A percentile compares a stretch with the other conserved stretches of the same genome.
These are phyloP conservation scores for Sitta carolinensis DNA, from an alignment of 2,797 vertebrate genomes.

Conservation along the genomic window DNA sequence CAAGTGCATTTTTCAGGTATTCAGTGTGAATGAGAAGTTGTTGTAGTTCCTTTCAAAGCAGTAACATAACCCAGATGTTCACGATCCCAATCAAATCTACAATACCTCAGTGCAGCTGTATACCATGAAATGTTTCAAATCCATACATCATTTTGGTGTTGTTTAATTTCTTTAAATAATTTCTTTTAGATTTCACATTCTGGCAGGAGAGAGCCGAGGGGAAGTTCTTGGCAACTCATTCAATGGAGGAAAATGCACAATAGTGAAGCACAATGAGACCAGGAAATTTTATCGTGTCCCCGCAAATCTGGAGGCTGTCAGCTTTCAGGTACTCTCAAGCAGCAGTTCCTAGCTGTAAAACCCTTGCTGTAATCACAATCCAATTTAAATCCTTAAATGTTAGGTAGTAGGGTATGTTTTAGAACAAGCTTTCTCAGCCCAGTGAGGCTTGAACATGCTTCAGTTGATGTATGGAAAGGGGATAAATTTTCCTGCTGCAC, in stretches of 20 bases:
- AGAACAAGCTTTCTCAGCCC: neutral
- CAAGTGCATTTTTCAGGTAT: neutral
- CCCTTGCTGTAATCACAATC: neutral
- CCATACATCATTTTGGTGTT: neutral
- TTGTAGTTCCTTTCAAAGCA: constrained; percentile 5
- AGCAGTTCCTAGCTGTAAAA: neutral
- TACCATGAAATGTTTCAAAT: neutral
- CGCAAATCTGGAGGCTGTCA: constrained; percentile 83
- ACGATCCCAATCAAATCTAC: neutral
- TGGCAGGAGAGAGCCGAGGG: constrained; percentile 81
- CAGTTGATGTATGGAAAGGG: neutral
- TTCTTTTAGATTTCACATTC: constrained; percentile 83
- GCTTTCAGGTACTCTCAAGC: constrained; percentile 81
- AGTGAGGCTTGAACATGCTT: neutral
- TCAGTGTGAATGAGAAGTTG: neutral
- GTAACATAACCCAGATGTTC: neutral
- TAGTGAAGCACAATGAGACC: constrained; percentile 70
- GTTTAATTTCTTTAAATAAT: constrained; percentile 28
- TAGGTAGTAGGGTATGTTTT: neutral
- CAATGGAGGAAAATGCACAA: constrained; percentile 81
- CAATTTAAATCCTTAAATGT: neutral
- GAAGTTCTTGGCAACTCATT: constrained; percentile 88
- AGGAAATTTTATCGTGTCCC: constrained; percentile 83
- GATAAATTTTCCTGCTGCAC: neutral
- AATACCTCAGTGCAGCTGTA: neutral